Evolutionary conservation across 2,113 vertebrate genomes (phyloP).

Genomic region (Hippocampus mohnikei): DNA sequence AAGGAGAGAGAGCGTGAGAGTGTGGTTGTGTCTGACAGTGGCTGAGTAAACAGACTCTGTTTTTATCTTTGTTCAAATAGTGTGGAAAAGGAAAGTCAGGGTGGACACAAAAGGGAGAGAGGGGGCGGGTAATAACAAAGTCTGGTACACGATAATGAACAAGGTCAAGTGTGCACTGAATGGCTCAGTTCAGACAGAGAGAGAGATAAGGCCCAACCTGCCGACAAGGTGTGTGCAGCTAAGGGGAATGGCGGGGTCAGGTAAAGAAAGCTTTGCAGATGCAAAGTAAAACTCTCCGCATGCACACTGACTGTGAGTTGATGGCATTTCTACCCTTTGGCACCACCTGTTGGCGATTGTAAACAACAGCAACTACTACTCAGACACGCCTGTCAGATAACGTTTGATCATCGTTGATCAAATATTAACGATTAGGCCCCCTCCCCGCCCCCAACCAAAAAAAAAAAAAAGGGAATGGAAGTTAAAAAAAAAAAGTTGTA

Average conservation of each 20-base stretch:
- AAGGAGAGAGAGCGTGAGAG: slow-evolving; percentile 19
- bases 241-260: slow-evolving; percentile 54
- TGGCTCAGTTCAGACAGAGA: slow-evolving; percentile 56
- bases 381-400: neutral
- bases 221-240: slow-evolving; percentile 61
- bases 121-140: slow-evolving; percentile 63
- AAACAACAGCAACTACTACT: neutral
- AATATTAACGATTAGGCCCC: neutral
- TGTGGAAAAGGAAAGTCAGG: slow-evolving; percentile 60
- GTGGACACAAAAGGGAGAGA: slow-evolving; percentile 50
- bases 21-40: slow-evolving; percentile 7
- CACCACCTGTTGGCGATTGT: slow-evolving; percentile 53
- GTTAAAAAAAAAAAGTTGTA: too few species aligned
- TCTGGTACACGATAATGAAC: slow-evolving; percentile 63
- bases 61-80: slow-evolving; percentile 69
- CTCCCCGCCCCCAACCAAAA: too few species aligned
- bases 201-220: slow-evolving; percentile 57
- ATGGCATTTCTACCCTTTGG: slow-evolving; percentile 11
- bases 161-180: slow-evolving; percentile 70
- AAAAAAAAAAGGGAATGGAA: too few species aligned
- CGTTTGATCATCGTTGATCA: neutral
- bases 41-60: slow-evolving; percentile 40
- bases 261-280: slow-evolving; percentile 25
- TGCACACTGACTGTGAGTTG: neutral
- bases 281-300: neutral